These are phyloP conservation scores for Euborellia annulipes DNA, from an alignment of 1,140 invertebrate genomes.

Conservation along the genomic window DNA sequence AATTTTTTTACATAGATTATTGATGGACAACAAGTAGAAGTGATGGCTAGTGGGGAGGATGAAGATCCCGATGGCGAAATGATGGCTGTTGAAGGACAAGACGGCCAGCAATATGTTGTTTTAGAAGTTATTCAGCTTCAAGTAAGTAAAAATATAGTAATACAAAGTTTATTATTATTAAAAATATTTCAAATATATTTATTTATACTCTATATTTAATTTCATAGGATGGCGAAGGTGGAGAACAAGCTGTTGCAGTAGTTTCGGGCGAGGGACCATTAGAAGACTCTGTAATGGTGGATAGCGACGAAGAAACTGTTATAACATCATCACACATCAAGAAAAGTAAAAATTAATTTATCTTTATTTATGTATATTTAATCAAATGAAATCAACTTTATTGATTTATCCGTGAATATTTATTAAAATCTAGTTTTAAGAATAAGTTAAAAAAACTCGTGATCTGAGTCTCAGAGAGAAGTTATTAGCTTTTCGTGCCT, in stretches of 20 bases:
- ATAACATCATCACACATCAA: constrained; percentile 14
- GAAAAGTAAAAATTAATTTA: constrained; percentile 8
- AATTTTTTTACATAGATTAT: constrained; percentile 18
- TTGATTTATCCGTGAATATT: constrained; percentile 5
- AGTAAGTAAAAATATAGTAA: constrained; percentile 36
- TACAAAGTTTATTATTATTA: not conserved
- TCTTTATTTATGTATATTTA: constrained; percentile 7
- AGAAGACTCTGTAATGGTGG: constrained; percentile 15
- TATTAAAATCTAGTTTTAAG: not conserved
- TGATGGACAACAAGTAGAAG: constrained; percentile 29
- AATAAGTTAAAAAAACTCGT: not conserved
- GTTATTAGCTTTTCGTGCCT: no score
- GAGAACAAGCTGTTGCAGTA: constrained; percentile 26
- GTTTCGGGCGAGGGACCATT: constrained; percentile 20
- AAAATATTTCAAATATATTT: constrained; percentile 2
- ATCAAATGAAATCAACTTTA: not conserved
- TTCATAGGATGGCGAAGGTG: constrained; percentile 24
- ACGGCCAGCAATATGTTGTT: constrained; percentile 74
- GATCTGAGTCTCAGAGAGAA: no score
- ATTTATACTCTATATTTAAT: not conserved
- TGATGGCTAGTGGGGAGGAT: constrained; percentile 27
- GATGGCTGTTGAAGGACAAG: constrained; percentile 51
- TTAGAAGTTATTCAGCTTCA: constrained; percentile 68
- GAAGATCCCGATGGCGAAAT: constrained; percentile 30
- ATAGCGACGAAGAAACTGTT: constrained; percentile 10